A percentile compares a stretch with the other conserved stretches of the same genome.
phyloP scores from a whole-genome alignment of 2,797 vertebrate species.

The Sebastes oblongus region DNA sequence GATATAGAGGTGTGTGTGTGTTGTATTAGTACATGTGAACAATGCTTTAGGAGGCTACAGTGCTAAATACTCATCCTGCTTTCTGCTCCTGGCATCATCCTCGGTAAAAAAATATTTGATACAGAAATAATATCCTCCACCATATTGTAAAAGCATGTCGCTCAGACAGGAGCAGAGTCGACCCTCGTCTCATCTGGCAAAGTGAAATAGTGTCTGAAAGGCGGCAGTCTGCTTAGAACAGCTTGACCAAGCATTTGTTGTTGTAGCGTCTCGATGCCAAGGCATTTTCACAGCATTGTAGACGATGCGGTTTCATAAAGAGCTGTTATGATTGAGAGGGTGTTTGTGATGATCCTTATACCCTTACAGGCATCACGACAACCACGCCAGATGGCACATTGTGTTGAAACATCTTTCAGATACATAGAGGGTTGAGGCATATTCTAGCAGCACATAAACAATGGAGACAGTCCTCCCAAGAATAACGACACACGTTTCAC shows the following conservation, averaged over 20 bases:
- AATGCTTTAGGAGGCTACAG: not conserved
- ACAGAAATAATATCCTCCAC: not conserved
- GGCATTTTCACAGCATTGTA: constrained; percentile 30
- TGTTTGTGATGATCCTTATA: constrained; percentile 19
- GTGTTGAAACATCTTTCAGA: constrained; percentile 19
- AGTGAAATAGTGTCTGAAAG: constrained; percentile 2
- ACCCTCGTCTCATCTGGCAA: constrained; percentile 12
- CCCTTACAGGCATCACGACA: not conserved
- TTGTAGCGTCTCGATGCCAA: constrained; percentile 31
- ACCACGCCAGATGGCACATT: constrained; percentile 18
- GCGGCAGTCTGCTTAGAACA: constrained; percentile 30
- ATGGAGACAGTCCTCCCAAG: not conserved
- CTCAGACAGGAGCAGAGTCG: not conserved
- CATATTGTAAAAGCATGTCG: constrained; percentile 19
- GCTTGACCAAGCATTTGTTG: constrained; percentile 58
- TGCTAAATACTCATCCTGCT: not conserved
- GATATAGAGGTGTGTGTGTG: constrained; percentile 7
- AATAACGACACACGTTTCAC: not conserved
- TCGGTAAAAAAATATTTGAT: not conserved
- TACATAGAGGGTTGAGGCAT: not conserved
- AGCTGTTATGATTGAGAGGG: constrained; percentile 10
- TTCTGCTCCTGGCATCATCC: not conserved
- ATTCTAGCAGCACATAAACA: constrained; percentile 17
- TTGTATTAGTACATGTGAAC: not conserved
- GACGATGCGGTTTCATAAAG: constrained; percentile 26